Evolutionary conservation across 37 sponge, comb jelly and placozoan species (phyloP).

Genomic region (Cliona cf. orientalis): DNA sequence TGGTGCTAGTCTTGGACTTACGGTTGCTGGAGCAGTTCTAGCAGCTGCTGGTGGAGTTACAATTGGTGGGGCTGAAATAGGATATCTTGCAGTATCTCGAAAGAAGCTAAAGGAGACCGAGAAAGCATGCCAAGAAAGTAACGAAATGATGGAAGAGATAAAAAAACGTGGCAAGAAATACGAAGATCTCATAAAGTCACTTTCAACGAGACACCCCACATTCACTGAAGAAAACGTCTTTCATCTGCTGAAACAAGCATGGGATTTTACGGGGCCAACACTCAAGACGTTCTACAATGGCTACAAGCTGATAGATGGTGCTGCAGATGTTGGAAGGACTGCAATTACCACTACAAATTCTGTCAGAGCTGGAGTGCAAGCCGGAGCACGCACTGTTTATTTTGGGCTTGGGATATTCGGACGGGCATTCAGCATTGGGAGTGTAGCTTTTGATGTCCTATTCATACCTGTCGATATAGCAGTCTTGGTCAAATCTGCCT

Average conservation of each 20-base stretch:
- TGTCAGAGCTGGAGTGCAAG: background rate
- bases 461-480: constrained; percentile 8
- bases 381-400: background rate
- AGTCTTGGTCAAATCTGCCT: constrained; percentile 18
- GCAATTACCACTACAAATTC: background rate
- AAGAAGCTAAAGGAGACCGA: background rate
- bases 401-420: background rate
- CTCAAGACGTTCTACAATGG: no score
- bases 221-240: no score
- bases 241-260: no score
- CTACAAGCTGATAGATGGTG: no score
- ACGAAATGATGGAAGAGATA: background rate
- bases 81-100: background rate
- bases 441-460: constrained; percentile 5
- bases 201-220: no score
- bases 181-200: background rate
- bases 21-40: background rate
- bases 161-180: background rate
- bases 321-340: background rate
- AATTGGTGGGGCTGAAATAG: constrained; percentile 38
- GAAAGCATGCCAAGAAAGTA: background rate
- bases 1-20: constrained; percentile 31
- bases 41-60: constrained; percentile 29
- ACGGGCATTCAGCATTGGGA: constrained; percentile 5
- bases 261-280: no score